Evolutionary conservation across 2,113 vertebrate species (phyloP).

Genomic region (Etheostoma cragini): DNA sequence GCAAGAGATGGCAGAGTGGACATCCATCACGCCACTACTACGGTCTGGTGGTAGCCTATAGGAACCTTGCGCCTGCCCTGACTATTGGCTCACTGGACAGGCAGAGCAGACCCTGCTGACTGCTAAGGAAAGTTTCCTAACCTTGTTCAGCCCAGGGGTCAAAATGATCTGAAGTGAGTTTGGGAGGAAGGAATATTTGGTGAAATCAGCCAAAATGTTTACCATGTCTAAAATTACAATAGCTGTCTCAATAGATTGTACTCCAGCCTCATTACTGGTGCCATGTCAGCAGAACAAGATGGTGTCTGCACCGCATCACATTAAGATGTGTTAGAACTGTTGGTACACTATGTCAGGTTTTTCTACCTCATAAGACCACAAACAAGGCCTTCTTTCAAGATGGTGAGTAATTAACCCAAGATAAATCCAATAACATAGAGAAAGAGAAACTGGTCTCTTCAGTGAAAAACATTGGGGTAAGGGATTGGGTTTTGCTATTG

Average conservation of each 20-base stretch:
- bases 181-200: conserved; percentile 22
- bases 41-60: conserved; percentile 21
- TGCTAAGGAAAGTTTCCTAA: conserved; percentile 15
- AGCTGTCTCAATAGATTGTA: not conserved
- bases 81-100: conserved; percentile 27
- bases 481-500: not conserved
- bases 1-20: conserved; percentile 48
- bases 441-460: not conserved
- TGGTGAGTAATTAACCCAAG: not conserved
- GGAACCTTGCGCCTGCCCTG: conserved; percentile 35
- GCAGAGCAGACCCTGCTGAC: conserved; percentile 48
- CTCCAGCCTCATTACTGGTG: not conserved
- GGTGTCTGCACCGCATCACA: not conserved
- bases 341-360: not conserved
- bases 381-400: not conserved
- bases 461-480: not conserved
- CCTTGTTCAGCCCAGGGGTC: conserved; percentile 24
- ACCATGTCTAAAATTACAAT: not conserved
- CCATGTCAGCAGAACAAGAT: not conserved
- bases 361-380: not conserved
- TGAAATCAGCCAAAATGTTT: conserved; percentile 19
- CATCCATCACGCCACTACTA: conserved; percentile 58
- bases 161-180: conserved; percentile 18
- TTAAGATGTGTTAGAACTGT: not conserved
- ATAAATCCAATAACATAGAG: not conserved